Percentiles rank a stretch among this genome's conserved stretches.
phyloP scores from a whole-genome alignment of 2,797 vertebrate genomes.

The Sorex maritimensis region DNA sequence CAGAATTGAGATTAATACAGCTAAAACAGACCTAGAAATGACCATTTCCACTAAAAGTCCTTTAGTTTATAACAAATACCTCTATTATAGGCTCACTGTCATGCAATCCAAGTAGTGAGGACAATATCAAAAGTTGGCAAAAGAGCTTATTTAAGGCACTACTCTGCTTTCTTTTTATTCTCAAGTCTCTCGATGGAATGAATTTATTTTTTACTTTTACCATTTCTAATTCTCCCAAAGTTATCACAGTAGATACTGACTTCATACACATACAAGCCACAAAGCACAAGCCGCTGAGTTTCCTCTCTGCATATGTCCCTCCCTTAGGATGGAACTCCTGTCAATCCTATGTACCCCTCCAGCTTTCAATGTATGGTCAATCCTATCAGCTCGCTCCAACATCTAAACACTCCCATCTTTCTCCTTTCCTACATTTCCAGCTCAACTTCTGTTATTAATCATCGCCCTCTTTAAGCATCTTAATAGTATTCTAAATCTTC shows the following conservation, averaged over 20 bases:
- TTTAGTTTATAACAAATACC: background rate
- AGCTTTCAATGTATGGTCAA: too few species aligned
- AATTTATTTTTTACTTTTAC: background rate
- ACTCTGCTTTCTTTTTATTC: background rate
- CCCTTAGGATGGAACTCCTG: background rate
- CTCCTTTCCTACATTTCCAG: background rate
- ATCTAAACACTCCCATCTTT: background rate
- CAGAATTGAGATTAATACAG: constrained; percentile 4
- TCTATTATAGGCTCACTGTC: background rate
- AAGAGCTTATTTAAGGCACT: background rate
- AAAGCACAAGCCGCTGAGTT: background rate
- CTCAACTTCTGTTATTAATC: background rate
- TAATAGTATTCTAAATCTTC: constrained; percentile 18
- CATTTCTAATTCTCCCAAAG: background rate
- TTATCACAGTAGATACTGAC: background rate
- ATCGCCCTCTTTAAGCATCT: background rate
- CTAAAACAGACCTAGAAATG: constrained; percentile 31
- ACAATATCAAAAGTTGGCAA: background rate
- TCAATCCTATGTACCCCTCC: background rate
- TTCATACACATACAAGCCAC: background rate
- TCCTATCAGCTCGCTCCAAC: background rate
- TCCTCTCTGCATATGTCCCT: background rate
- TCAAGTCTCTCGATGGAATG: background rate
- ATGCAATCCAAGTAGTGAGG: background rate
- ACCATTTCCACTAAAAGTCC: constrained; percentile 23